phyloP scores from a whole-genome alignment of 2,113 vertebrate species.

The Sylvicapra grimmia region DNA sequence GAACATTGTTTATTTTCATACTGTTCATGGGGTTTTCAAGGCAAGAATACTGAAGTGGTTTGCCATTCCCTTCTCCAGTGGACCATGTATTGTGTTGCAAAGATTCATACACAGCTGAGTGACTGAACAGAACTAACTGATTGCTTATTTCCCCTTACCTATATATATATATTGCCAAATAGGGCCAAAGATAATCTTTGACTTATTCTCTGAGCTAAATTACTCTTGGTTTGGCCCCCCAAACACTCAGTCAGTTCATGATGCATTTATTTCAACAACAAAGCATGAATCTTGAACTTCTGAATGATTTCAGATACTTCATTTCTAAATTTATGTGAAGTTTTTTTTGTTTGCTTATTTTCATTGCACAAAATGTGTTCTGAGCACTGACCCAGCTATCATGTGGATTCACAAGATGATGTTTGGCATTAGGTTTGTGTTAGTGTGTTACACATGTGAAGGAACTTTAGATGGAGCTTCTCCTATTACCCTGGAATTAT shows the following conservation, averaged over 20 bases:
- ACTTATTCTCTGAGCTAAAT: neutral
- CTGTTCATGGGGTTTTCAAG: neutral
- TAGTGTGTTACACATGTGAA: neutral
- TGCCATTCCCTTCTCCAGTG: neutral
- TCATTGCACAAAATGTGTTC: neutral
- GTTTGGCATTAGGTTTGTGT: neutral
- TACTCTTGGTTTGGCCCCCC: neutral
- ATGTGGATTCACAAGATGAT: neutral
- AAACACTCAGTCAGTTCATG: neutral
- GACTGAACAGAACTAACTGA: neutral
- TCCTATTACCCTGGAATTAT: neutral
- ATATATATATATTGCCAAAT: neutral
- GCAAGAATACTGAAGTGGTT: neutral
- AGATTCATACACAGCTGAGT: neutral
- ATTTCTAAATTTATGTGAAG: neutral
- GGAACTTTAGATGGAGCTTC: neutral
- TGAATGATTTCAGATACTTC: neutral
- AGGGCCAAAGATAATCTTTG: neutral
- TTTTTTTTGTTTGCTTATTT: neutral
- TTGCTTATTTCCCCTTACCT: neutral
- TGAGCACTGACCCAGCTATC: neutral
- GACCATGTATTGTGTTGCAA: neutral
- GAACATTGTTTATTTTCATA: neutral
- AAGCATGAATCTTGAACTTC: neutral
- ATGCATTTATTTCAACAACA: neutral